A percentile compares a stretch with the other conserved stretches of the same genome.
Evolutionary conservation across 2,797 vertebrate species (phyloP).

Genomic region (Epinephelus malabaricus): DNA sequence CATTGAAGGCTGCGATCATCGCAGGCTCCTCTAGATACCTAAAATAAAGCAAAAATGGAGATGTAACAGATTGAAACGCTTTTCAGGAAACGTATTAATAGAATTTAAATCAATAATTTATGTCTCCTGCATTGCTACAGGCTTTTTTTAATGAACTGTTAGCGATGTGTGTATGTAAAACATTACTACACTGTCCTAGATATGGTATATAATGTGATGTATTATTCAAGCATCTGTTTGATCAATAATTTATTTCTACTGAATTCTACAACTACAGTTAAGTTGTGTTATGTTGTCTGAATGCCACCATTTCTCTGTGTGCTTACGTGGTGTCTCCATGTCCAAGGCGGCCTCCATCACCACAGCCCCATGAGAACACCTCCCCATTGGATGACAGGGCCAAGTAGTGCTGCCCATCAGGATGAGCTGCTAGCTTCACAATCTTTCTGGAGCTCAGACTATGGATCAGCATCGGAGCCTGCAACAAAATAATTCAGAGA

Average conservation of each 20-base stretch:
- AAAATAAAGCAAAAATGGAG: slow-evolving; percentile 15
- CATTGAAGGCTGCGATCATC: slow-evolving; percentile 92
- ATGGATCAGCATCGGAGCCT: slow-evolving; percentile 95
- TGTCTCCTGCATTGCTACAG: neutral
- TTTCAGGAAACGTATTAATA: neutral
- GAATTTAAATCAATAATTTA: neutral
- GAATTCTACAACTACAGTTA: neutral
- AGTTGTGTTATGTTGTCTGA: no score
- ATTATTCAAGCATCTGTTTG: slow-evolving; percentile 16
- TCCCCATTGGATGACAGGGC: slow-evolving; percentile 95
- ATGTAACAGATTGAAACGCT: neutral
- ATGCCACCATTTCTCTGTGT: neutral
- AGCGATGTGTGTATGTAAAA: slow-evolving; percentile 12
- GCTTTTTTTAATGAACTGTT: neutral
- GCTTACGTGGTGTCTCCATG: slow-evolving; percentile 97
- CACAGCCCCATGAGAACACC: slow-evolving; percentile 98
- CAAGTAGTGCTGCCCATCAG: slow-evolving; percentile 97
- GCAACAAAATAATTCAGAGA: slow-evolving; percentile 21
- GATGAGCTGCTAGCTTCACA: slow-evolving; percentile 95
- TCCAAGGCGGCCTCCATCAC: slow-evolving; percentile 97
- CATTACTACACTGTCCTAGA: slow-evolving; percentile 4
- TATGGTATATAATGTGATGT: neutral
- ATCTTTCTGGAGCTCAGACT: slow-evolving; percentile 94
- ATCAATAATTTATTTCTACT: slow-evolving; percentile 16
- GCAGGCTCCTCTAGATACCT: slow-evolving; percentile 97